A percentile compares a stretch with the other conserved stretches of the same genome.
phyloP scores from a whole-genome alignment of 2,113 vertebrate genomes.

The Oryzias curvinotus region DNA sequence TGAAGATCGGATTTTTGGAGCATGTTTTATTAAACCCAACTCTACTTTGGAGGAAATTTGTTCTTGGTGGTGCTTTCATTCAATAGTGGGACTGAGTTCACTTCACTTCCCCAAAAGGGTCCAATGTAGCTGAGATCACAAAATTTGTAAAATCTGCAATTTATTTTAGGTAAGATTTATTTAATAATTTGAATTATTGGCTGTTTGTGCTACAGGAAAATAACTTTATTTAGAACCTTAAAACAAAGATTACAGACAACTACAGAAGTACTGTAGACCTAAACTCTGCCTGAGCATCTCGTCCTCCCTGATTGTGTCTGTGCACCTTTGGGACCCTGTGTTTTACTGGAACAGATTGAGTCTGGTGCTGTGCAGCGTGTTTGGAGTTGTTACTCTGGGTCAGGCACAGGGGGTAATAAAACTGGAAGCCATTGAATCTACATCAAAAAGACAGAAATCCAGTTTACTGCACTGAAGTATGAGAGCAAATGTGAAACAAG shows the following conservation, averaged over 20 bases:
- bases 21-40: neutral
- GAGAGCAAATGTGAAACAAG: too few relatives aligned
- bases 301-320: constrained; percentile 4
- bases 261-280: too few relatives aligned
- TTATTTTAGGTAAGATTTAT: too few relatives aligned
- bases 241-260: too few relatives aligned
- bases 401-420: constrained; percentile 30
- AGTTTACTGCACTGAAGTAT: neutral
- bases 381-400: constrained; percentile 35
- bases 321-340: constrained; percentile 17
- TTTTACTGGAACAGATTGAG: constrained; percentile 34
- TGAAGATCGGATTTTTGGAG: neutral
- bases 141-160: too few relatives aligned
- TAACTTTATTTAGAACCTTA: too few relatives aligned
- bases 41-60: neutral
- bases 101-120: neutral
- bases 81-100: neutral
- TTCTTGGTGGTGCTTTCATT: constrained; percentile 7
- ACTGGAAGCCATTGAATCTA: constrained; percentile 26
- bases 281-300: neutral
- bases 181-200: too few relatives aligned
- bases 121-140: neutral
- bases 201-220: too few relatives aligned
- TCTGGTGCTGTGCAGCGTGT: constrained; percentile 25
- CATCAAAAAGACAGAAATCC: neutral